phyloP scores from a whole-genome alignment of 2,113 vertebrate genomes.

The Protobothrops flavoviridis region DNA sequence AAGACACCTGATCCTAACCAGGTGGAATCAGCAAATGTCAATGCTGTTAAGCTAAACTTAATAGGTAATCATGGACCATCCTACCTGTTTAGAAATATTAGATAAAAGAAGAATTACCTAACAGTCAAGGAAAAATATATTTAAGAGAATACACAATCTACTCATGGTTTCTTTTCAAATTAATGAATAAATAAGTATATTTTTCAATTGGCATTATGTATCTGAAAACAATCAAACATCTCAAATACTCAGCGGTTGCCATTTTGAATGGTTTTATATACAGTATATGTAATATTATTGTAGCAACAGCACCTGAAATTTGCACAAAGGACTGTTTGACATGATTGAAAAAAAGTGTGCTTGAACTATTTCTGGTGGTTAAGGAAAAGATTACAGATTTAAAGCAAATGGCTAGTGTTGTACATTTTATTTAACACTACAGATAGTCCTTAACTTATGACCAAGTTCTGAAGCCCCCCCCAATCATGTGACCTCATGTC shows the following conservation, averaged over 20 bases:
- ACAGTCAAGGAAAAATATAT: not conserved
- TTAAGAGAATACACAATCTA: not conserved
- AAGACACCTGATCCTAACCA: no score
- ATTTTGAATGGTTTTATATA: not conserved
- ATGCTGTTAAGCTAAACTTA: not conserved
- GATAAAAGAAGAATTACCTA: not conserved
- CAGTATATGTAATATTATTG: not conserved
- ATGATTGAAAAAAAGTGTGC: not conserved
- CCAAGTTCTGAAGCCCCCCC: no score
- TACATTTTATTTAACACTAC: no score
- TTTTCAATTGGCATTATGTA: not conserved
- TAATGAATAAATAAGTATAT: constrained; percentile 9
- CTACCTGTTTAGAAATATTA: not conserved
- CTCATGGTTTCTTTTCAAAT: not conserved
- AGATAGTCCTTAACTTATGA: no score
- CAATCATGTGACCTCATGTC: no score
- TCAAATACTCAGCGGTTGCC: not conserved
- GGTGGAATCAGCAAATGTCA: not conserved
- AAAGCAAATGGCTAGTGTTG: no score
- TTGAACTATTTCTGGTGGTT: no score
- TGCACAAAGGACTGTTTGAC: not conserved
- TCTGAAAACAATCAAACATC: not conserved
- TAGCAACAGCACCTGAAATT: not conserved
- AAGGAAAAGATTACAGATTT: no score
- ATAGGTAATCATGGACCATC: not conserved